phyloP scores from a whole-genome alignment of 2,797 vertebrate genomes.

The Tapera naevia region DNA sequence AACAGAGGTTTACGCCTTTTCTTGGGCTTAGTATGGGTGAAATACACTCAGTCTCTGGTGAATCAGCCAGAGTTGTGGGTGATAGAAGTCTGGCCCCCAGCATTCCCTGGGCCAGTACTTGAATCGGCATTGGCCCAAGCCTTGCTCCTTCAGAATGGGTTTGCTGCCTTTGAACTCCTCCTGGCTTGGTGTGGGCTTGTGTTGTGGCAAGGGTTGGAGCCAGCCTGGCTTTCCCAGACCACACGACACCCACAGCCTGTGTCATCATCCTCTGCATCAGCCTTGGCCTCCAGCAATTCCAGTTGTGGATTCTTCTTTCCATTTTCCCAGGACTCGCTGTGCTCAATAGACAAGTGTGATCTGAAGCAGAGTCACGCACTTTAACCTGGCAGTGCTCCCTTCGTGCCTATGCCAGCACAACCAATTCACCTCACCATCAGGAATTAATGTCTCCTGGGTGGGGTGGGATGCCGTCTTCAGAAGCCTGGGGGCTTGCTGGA shows the following conservation, averaged over 20 bases:
- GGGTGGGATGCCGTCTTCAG: background rate
- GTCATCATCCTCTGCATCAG: background rate
- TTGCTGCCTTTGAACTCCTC: constrained; percentile 21
- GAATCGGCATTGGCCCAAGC: background rate
- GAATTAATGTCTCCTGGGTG: background rate
- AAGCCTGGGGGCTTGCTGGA: background rate
- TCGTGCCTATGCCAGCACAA: background rate
- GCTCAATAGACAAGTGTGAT: background rate
- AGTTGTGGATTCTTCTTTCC: constrained; percentile 16
- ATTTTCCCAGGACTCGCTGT: background rate
- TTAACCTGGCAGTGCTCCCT: background rate
- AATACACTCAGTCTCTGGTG: accelerated
- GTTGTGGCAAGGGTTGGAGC: constrained; percentile 19
- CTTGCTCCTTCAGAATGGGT: background rate
- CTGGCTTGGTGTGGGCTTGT: background rate
- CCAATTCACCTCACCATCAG: background rate
- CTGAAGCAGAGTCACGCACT: background rate
- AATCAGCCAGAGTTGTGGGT: accelerated
- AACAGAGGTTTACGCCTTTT: background rate
- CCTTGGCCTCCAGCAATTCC: background rate
- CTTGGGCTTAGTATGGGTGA: background rate
- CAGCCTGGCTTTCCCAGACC: constrained; percentile 2
- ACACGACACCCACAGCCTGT: background rate
- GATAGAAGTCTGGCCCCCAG: accelerated
- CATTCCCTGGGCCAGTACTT: background rate